A percentile compares a stretch with the other conserved stretches of the same genome.
Evolutionary conservation across 2,888 invertebrate genomes (phyloP).

Genomic region (Drosophila borborema): DNA sequence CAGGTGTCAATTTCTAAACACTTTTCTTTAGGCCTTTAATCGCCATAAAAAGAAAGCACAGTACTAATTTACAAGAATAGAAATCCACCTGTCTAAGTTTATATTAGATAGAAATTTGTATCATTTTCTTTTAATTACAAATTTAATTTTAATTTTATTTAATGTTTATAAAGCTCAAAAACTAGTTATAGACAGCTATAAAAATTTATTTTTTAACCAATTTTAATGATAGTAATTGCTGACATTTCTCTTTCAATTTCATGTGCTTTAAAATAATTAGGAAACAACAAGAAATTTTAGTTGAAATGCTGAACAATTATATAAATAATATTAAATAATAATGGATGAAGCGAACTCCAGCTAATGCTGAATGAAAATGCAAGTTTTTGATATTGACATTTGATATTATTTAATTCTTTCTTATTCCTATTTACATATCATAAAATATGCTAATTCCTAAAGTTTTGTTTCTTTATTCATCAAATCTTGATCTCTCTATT

Average conservation of each 20-base stretch:
- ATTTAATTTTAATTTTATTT: not conserved
- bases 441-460: too few relatives aligned
- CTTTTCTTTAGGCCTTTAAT: constrained; percentile 16
- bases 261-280: not conserved
- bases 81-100: not conserved
- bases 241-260: constrained; percentile 5
- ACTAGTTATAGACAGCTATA: not conserved
- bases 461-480: not conserved
- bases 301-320: not conserved
- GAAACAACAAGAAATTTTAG: not conserved
- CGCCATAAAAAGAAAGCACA: constrained; percentile 36
- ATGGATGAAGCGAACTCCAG: not conserved
- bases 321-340: not conserved
- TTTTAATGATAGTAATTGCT: constrained; percentile 1
- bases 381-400: not conserved
- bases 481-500: not conserved
- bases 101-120: not conserved
- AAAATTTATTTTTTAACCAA: not conserved
- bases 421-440: not conserved
- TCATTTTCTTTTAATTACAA: constrained; percentile 13
- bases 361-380: not conserved
- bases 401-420: not conserved
- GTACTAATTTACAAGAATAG: not conserved
- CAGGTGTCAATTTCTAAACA: constrained; percentile 52
- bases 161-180: not conserved